Evolutionary conservation across 2,113 vertebrate species (phyloP).

Genomic region (Ceratotherium simum): DNA sequence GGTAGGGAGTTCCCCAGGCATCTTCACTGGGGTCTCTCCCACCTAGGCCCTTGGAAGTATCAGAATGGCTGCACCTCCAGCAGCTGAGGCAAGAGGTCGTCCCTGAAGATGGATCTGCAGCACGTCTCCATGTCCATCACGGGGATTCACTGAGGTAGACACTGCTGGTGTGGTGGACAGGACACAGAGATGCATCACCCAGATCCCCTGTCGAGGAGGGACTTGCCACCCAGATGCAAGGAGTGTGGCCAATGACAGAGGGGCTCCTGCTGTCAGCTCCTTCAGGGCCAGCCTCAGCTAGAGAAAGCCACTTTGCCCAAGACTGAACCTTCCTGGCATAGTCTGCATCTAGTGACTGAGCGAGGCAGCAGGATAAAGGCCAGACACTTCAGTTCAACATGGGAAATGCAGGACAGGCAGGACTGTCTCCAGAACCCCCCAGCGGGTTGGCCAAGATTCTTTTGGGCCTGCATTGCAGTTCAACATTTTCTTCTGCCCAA

Average conservation of each 20-base stretch:
- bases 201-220: neutral
- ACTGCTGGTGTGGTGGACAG: neutral
- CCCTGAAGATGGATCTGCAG: neutral
- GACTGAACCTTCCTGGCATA: neutral
- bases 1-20: neutral
- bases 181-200: neutral
- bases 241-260: neutral
- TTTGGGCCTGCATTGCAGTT: neutral
- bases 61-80: neutral
- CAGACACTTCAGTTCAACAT: neutral
- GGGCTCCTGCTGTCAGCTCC: neutral
- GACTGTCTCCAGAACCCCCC: neutral
- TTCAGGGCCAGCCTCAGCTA: neutral
- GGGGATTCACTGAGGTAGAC: neutral
- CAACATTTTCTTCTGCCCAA: neutral
- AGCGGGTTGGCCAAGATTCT: neutral
- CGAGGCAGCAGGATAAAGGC: neutral
- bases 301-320: slow-evolving; percentile 5
- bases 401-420: neutral
- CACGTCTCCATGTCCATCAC: neutral
- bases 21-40: neutral
- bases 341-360: neutral
- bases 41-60: neutral
- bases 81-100: neutral
- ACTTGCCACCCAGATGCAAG: neutral